Evolutionary conservation across 2,797 vertebrate genomes (phyloP), one percentile per base, ranked within the genome.

Genomic region (Crocidura indochinensis): DNA sequence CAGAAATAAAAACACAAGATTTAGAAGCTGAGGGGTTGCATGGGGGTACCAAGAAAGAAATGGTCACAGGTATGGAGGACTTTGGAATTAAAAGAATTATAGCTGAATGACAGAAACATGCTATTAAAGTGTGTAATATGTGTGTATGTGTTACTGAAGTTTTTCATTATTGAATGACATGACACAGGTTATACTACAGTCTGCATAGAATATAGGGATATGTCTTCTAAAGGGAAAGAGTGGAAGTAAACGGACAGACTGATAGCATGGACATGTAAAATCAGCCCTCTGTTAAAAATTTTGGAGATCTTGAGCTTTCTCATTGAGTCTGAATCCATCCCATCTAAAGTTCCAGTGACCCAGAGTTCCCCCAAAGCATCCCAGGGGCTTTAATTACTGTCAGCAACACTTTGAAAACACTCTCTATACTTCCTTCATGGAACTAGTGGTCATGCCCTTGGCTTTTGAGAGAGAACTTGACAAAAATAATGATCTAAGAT

Each of bases 401-500:
- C 46, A 60, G 44, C 20, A 6, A 44, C 9, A 10, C 27, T 0
- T 0, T 56, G 22, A 6, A 7, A 51, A 12, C 10, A 19, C 11
- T 84, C 74, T 14, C 0, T 0, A 31, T 26, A 14, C 22, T 24
- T 72, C 17, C 26, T 68, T 47, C 62, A n/a, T 3, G 71, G 74
- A 73, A 64, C 26, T 75, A 26, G 46, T 62, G 29, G 24, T 29
- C 6, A 14, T 53, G 47, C 15, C n/a, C 53, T 82, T 49, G 31
- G 17, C 8, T 64, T 82, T 10, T 4, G 17, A 47, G 60, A 76
- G 56, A 68, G 72, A 76, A 38, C 0, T 27, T 65, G 27, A 20
- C 64, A 27, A n/a, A 68, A 69, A 24, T 5, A 82, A n/a, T 44
- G 12, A 22, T 4, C n/a, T 46, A 72, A 90, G 69, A 77, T 46